Evolutionary conservation across 1,140 invertebrate genomes (phyloP), one percentile per base, ranked within the genome.

Genomic region (Eumeta japonica): DNA sequence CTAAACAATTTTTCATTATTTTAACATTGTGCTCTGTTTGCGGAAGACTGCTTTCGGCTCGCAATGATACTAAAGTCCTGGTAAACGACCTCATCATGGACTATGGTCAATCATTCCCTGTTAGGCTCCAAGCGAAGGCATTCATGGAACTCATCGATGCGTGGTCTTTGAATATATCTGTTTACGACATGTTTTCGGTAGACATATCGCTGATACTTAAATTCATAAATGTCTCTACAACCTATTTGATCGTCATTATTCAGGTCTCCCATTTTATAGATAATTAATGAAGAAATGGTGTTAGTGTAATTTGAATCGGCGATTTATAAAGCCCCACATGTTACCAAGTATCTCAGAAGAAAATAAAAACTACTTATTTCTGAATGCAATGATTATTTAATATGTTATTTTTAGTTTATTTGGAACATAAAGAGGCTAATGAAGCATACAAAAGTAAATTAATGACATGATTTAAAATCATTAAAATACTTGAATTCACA

Each of bases 1-100:
- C 43, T 9, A 43, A 43, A n/a, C 42, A 55, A 44, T 48, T 62
- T 3, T 19, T 56, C 3, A 46, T 37, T 16, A 45, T 70, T n/a
- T 47, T 46, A 2, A 16, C 50, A 1, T 51, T 70, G 45, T 60
- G 52, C 2, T 45, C 52, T 5, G 37, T 39, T 24, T 66, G 59
- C 41, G 65, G 64, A 37, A 41, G 24, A 11, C 14, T 70, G 12
- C 43, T 52, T 18, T 19, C 39, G 13, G 41, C 34, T 12, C 56
- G 58, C 20, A 58, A 53, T 9, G 15, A 41, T n/a, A 61, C 50
- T 10, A 58, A 50, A 29, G 37, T 53, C 35, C 39, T 58, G 16
- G 45, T 63, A 1, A 65, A 63, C 33, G 50, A 65, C 32, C 32
- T 67, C 7, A 60, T 70, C 11, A 58, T 63, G 52, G 46, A 70